A percentile compares a stretch with the other conserved stretches of the same genome.
Evolutionary conservation across 2,888 invertebrate genomes (phyloP).

Genomic region (Magallana nippona): DNA sequence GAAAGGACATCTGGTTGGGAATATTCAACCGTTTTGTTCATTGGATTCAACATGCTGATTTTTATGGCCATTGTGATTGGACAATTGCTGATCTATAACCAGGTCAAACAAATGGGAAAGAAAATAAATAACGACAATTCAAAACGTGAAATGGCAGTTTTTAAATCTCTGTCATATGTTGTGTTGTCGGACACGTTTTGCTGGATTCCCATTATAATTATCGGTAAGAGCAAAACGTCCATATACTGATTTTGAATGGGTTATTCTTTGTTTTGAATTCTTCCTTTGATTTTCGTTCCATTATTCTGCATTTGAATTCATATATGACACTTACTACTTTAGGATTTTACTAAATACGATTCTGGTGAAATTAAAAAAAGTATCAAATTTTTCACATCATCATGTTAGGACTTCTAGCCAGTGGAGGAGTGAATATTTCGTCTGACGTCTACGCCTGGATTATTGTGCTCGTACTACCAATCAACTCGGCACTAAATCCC

Average conservation of each 20-base stretch:
- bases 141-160: constrained; percentile 22
- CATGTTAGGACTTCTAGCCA: background rate
- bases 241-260: background rate
- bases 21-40: constrained; percentile 9
- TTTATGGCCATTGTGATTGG: background rate
- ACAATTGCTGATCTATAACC: background rate
- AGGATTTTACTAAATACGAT: too few relatives aligned
- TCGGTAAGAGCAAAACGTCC: constrained; percentile 5
- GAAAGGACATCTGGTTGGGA: background rate
- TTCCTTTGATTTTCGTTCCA: too few relatives aligned
- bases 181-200: constrained; percentile 29
- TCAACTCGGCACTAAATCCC: constrained; percentile 12
- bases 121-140: background rate
- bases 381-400: background rate
- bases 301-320: too few relatives aligned
- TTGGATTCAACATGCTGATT: background rate
- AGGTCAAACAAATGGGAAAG: constrained; percentile 14
- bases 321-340: too few relatives aligned
- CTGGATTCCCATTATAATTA: constrained; percentile 37
- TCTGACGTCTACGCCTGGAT: constrained; percentile 3
- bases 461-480: constrained; percentile 6
- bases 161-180: constrained; percentile 31
- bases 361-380: background rate
- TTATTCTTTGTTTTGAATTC: background rate
- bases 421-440: background rate